Evolutionary conservation across 2,888 invertebrate species (phyloP), one percentile per base, ranked within the genome.

Genomic region (Cheilosia variabilis): DNA sequence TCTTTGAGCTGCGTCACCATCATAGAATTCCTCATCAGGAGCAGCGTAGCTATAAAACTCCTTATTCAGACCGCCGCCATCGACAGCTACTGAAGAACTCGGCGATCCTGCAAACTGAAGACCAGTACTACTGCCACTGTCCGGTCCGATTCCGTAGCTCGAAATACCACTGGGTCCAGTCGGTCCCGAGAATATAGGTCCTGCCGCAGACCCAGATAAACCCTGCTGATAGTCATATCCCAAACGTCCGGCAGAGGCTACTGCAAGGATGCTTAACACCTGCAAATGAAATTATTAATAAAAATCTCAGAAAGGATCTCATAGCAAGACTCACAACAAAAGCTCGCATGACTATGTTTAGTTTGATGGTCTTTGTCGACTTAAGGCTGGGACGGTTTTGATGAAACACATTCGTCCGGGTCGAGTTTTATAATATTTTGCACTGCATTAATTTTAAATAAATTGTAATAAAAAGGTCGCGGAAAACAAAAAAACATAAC

Each of bases 241-340:
- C 87, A 90, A 83, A 58, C 89, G 88, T 55, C 87, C 87, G 69
- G 88, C 88, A 57, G 77, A 78, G 62, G 88, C 88, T 63, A 90
- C 60, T 69, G 75, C 83, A 9, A 79, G 31, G 31, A 84, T 53
- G 52, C 79, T 65, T 19, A 84, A 41, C 47, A 79, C 52, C 83
- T 84, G 22, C 43, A 58, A 19, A 2, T 5, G 4, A 24, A 27
- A 34, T 41, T 10, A 41, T 43, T 43, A 45, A 0, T 19, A 19
- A 2, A 2, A 17, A 52, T 6, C 1, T 7, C 53, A 37, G 24
- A 37, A 6, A 6, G 5, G 19, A 4, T 4, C 50, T 41, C 6
- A n/a, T 15, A 2, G 43, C 15, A 43, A n/a, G 43, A n/a, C 43
- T 6, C 63, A 84, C 83, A 73, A 84, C 37, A 58, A 84, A 79